These are phyloP conservation scores for Dolichotis patagonum DNA, from an alignment of 2,113 vertebrate species.

Conservation along the genomic window DNA sequence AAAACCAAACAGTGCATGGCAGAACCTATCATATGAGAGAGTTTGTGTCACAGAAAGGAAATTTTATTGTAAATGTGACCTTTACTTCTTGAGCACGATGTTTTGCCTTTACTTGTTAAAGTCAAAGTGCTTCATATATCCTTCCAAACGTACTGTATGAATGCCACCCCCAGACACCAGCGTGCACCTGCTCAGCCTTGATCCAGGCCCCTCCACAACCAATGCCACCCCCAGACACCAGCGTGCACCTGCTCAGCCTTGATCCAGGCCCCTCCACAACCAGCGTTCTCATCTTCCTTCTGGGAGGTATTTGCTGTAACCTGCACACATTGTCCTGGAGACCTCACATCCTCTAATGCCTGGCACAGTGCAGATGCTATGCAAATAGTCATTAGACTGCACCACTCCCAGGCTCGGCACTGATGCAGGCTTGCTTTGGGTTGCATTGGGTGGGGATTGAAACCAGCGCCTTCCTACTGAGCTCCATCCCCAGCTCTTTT, in stretches of 20 bases:
- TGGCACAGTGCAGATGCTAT: too few relatives aligned
- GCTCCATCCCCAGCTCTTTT: not conserved
- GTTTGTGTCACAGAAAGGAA: not conserved
- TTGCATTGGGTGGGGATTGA: not conserved
- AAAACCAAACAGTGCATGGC: not conserved
- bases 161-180: too few relatives aligned
- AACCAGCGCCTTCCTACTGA: not conserved
- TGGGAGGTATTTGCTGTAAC: not conserved
- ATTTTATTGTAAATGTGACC: slow-evolving; percentile 52
- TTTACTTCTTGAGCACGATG: slow-evolving; percentile 24
- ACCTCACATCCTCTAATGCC: not conserved
- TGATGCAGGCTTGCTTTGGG: not conserved
- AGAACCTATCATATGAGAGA: not conserved
- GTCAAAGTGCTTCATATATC: slow-evolving; percentile 4
- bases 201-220: not conserved
- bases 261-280: not conserved
- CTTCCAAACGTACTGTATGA: slow-evolving; percentile 62
- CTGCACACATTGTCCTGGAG: not conserved
- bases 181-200: too few relatives aligned
- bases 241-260: too few relatives aligned
- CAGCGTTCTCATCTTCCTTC: not conserved
- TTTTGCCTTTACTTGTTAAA: not conserved
- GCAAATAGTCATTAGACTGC: not conserved
- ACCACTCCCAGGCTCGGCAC: not conserved
- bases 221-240: too few relatives aligned